phyloP scores from a whole-genome alignment of 2,888 invertebrate species.

The Lasioglossum villosulum region DNA sequence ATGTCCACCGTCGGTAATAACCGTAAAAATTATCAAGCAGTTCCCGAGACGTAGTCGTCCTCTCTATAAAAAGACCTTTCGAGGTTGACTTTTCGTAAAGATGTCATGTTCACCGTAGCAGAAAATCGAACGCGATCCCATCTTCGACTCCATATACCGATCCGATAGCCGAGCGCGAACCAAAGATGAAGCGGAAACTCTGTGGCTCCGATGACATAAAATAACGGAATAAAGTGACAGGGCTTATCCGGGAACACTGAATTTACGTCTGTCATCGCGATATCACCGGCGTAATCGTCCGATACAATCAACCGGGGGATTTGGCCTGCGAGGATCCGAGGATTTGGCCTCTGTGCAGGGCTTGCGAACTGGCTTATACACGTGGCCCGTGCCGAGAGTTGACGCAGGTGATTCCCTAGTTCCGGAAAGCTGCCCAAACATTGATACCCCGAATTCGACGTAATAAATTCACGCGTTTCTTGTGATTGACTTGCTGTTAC shows the following conservation, averaged over 20 bases:
- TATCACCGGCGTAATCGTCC: slow-evolving; percentile 40
- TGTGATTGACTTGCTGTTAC: slow-evolving; percentile 72
- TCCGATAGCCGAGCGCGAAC: background rate
- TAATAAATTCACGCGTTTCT: slow-evolving; percentile 77
- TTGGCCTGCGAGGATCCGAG: slow-evolving; percentile 36
- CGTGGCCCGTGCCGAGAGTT: slow-evolving; percentile 41
- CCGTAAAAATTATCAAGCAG: background rate
- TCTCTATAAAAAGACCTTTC: background rate
- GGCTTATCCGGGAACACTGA: slow-evolving; percentile 6
- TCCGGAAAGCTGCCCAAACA: slow-evolving; percentile 77
- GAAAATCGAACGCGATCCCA: slow-evolving; percentile 21
- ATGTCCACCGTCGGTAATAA: background rate
- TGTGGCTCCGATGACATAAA: slow-evolving; percentile 9
- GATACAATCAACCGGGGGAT: slow-evolving; percentile 49
- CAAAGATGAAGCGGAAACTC: background rate
- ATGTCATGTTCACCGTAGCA: slow-evolving; percentile 2
- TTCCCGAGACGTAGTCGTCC: background rate
- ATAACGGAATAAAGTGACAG: background rate
- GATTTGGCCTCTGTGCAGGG: slow-evolving; percentile 30
- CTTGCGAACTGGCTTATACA: slow-evolving; percentile 65
- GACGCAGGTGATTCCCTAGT: slow-evolving; percentile 60
- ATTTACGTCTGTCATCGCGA: slow-evolving; percentile 20
- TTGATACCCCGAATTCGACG: slow-evolving; percentile 71
- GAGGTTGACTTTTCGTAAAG: background rate
- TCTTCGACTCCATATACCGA: slow-evolving; percentile 13